Base-by-base conservation (phyloP, 2,888 invertebrate genomes). In the Trachelus tabidus region DNA sequence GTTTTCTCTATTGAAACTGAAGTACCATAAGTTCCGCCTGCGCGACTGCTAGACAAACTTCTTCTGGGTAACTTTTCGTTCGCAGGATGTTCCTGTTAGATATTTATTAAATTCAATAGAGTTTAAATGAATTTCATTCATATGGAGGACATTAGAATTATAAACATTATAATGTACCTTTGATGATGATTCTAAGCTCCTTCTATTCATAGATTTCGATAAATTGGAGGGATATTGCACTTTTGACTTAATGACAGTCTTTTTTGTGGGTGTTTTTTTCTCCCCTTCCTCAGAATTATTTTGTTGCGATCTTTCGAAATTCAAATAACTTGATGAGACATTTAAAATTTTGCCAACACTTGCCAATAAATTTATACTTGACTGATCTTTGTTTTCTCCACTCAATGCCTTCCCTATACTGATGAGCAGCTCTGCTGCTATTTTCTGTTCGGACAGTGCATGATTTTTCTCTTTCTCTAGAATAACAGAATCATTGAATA, bases 361-460 rank as follows among this genome's bases (percentile, higher is more conserved):
- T 73, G 86, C 84, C 23, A 90, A 75, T 77, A 89, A 77, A 35
- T 81, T 74, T 37, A 80, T 73, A n/a, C 83, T 84, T 31, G 81
- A 75, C 3, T 86, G 80, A 37, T 87, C 85, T 30, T 85, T 82
- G 12, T 84, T 82, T 23, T 85, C 83, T 4, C 81, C 84, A 40
- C 79, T 83, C 71, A 90, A 78, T 31, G 88, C 79, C 79, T 88
- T 87, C 11, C 85, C 85, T 30, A 90, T 80, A 76, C 85, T 87
- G 23, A 84, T 75, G 12, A 89, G 83, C 34, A 89, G 81, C 76
- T 88, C 84, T 30, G 84, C 77, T 23, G 85, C 82, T 23, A 84
- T 76, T 78, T 84, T 86, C 76, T 86, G 86, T 76, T 85, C 84
- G 23, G 73, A 71, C 30, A n/a, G 12, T 3, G 34, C 40, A 71